These are phyloP conservation scores for Rhadina sibilatrix DNA, from an alignment of 2,113 vertebrate species.

Conservation along the genomic window DNA sequence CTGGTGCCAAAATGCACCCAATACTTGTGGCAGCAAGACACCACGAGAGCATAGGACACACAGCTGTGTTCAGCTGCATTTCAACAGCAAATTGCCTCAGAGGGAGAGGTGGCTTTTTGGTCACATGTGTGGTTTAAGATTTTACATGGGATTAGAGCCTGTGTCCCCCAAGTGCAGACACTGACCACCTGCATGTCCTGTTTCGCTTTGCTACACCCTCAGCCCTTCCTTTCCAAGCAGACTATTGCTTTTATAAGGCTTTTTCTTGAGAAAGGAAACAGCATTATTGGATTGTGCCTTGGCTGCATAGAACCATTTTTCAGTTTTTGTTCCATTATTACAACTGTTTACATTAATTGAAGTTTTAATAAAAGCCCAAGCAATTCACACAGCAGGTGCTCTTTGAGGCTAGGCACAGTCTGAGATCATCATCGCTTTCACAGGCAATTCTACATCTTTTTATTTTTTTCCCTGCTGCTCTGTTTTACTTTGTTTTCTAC, in stretches of 20 bases:
- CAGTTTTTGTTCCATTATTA: conserved; percentile 2
- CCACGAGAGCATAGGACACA: fast-evolving
- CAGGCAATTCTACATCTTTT: background rate
- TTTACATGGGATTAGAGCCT: background rate
- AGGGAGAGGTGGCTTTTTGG: background rate
- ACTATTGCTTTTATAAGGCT: background rate
- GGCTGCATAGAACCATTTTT: background rate
- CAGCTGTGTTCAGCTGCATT: background rate
- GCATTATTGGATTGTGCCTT: background rate
- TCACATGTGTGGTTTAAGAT: background rate
- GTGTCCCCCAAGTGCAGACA: background rate
- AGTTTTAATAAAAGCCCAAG: conserved; percentile 36
- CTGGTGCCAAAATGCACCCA: background rate
- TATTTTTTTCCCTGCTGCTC: background rate
- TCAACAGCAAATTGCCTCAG: background rate
- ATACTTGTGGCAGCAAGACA: background rate
- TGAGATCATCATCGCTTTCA: background rate
- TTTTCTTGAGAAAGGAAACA: background rate
- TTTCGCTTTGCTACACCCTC: fast-evolving
- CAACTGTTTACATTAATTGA: background rate
- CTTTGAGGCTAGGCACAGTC: background rate
- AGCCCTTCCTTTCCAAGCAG: background rate
- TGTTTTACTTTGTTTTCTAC: conserved; percentile 6
- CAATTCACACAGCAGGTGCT: conserved; percentile 13
- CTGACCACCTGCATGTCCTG: fast-evolving